These are phyloP conservation scores for Ellobius talpinus DNA, from an alignment of 2,113 vertebrate genomes.

Conservation along the genomic window DNA sequence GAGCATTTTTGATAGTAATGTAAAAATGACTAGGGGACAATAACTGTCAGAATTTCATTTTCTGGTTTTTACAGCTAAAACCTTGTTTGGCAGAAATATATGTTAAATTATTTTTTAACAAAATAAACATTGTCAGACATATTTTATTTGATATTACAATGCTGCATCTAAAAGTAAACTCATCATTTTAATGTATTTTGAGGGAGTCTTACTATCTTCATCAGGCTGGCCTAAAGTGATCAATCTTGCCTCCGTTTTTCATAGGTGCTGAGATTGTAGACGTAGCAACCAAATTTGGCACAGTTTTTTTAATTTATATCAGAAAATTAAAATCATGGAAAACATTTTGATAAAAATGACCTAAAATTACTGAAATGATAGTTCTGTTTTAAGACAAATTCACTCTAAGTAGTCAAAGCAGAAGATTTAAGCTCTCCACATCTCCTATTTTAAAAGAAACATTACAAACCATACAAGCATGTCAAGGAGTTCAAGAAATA, in stretches of 20 bases:
- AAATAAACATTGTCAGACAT: neutral
- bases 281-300: neutral
- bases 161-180: neutral
- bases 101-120: neutral
- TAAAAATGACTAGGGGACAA: neutral
- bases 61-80: neutral
- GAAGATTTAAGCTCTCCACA: neutral
- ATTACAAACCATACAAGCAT: neutral
- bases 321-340: neutral
- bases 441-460: neutral
- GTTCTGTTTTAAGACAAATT: neutral
- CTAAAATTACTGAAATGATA: neutral
- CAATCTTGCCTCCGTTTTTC: neutral
- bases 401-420: neutral
- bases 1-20: neutral
- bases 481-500: neutral
- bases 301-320: neutral
- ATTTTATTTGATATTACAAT: neutral
- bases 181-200: neutral
- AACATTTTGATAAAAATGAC: neutral
- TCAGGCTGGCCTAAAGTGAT: neutral
- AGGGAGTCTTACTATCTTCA: neutral
- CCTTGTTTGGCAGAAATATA: neutral
- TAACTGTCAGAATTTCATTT: neutral
- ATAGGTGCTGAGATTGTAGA: too few species aligned